Evolutionary conservation across 2,113 vertebrate genomes (phyloP), one percentile per base, ranked within the genome.

Genomic region (Ochotona princeps): DNA sequence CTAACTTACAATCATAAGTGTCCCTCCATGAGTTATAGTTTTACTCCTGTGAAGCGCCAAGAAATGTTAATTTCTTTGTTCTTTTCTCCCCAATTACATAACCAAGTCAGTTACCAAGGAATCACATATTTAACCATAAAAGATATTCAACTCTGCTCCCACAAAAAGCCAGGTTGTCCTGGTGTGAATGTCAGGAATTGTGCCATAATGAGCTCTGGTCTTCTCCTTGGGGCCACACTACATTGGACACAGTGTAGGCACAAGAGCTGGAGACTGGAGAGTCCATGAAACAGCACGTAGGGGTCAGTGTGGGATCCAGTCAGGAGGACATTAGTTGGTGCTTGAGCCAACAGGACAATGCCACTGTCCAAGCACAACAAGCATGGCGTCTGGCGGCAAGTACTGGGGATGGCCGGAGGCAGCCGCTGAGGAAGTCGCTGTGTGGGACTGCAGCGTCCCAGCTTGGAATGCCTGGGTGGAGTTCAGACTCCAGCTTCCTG

Each of bases 21-120:
- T 8, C 91, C 89, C 32, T 94, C 57, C 38, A 38, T 72, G 74
- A 93, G 79, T 90, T 88, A 80, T 65, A 92, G 66, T 94, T 93
- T 95, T 89, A 74, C 61, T 94, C 83, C 83, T 26, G 25, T 81
- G 67, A 83, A 76, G 14, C 26, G 30, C 32, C 38, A 90, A 93
- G 87, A 83, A 84, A 80, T 94, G 83, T 91, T 96, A 32, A 94
- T 95, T 96, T 93, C 38, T 80, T 82, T n/a, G 72, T 25, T 82
- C 63, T 89, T 75, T 38, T 78, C 61, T 78, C 38, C 9, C 20
- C 26, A 32, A 32, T 92, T 95, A 81, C 35, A 47, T 80, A 94
- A 95, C 83, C 85, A 83, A 90, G 47, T 61, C 14, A 44, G 66
- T 80, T 83, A 75, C 23, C 28, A 12, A 63, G 61, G n/a, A 73